These are phyloP conservation scores for Sander lucioperca DNA, from an alignment of 2,113 vertebrate genomes.

Conservation along the genomic window DNA sequence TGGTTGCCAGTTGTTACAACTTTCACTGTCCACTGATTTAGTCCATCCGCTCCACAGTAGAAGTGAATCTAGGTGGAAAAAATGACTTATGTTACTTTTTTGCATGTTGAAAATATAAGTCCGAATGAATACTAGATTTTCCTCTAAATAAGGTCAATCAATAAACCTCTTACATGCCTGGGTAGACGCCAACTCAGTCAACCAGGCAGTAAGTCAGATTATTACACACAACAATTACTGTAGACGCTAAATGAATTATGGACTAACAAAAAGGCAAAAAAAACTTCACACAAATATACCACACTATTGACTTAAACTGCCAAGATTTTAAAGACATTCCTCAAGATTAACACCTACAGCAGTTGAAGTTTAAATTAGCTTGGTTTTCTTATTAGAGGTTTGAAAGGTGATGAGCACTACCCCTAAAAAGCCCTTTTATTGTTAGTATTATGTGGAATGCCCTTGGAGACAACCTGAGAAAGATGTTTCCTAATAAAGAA, in stretches of 20 bases:
- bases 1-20: neutral
- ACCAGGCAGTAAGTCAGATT: neutral
- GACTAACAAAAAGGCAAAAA: neutral
- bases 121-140: neutral
- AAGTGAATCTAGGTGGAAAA: neutral
- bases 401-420: neutral
- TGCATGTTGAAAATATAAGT: neutral
- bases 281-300: neutral
- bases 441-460: slow-evolving; percentile 1
- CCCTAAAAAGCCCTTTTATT: neutral
- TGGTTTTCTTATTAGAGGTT: neutral
- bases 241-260: neutral
- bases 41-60: neutral
- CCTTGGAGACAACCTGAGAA: slow-evolving; percentile 7
- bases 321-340: neutral
- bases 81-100: neutral
- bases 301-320: neutral
- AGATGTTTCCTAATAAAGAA: slow-evolving; percentile 22
- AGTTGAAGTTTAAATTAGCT: neutral
- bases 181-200: neutral
- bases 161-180: neutral
- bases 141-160: neutral
- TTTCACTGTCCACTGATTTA: neutral
- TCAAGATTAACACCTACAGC: neutral
- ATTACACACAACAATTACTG: neutral